Percentiles rank a stretch among this genome's conserved stretches.
Conservation (phyloP, 2,888 invertebrate genomes). For the Trisateles emortualis region DNA sequence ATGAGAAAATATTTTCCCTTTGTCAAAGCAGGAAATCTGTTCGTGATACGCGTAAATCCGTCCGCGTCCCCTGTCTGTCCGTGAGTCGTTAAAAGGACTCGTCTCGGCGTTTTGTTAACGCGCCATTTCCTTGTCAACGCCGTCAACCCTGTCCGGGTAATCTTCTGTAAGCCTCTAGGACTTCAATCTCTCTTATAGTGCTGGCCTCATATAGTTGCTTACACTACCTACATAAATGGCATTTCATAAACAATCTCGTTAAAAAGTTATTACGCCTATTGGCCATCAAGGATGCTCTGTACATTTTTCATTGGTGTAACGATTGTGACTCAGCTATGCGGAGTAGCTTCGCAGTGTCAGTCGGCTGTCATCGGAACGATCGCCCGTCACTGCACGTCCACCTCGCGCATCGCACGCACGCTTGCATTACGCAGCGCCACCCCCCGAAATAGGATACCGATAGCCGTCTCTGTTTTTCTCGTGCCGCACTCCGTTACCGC, state of each 20-base stretch:
- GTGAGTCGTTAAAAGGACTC: constrained; percentile 79
- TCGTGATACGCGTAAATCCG: constrained; percentile 83
- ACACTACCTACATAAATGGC: constrained; percentile 50
- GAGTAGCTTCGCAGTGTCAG: constrained; percentile 75
- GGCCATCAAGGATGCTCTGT: constrained; percentile 61
- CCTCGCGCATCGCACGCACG: constrained; percentile 86
- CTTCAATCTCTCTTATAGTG: constrained; percentile 51
- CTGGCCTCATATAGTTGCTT: constrained; percentile 47
- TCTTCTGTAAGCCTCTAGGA: constrained; percentile 72
- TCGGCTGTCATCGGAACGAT: constrained; percentile 83
- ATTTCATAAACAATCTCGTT: constrained; percentile 64
- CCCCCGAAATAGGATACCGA: constrained; percentile 75
- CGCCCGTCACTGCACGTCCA: constrained; percentile 85
- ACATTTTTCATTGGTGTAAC: constrained; percentile 71
- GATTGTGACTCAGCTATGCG: constrained; percentile 77
- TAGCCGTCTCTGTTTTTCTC: constrained; percentile 70
- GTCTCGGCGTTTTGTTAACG: constrained; percentile 80
- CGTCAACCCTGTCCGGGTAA: constrained; percentile 73
- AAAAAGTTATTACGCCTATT: constrained; percentile 65
- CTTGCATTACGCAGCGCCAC: constrained; percentile 87
- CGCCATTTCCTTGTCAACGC: constrained; percentile 80
- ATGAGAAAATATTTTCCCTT: constrained; percentile 72
- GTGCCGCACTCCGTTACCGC: constrained; percentile 28
- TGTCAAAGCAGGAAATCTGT: constrained; percentile 82
- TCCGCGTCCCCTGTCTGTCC: constrained; percentile 81